Evolutionary conservation across 2,888 invertebrate species (phyloP), one percentile per base, ranked within the genome.

Genomic region (Prosopocoilus inquinatus): DNA sequence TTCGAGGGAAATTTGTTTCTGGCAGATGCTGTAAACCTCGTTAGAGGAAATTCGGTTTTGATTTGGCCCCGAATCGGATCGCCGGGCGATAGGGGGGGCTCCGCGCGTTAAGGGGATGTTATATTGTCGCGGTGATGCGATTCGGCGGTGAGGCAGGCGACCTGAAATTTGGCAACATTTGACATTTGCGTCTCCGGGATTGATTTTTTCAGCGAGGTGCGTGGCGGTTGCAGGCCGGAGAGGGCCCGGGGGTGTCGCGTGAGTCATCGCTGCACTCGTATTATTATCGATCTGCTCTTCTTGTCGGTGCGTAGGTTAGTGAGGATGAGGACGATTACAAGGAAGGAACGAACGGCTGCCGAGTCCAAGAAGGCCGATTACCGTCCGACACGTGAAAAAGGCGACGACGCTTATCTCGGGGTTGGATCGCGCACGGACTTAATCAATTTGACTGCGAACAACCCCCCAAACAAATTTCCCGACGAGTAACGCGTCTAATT

Each of bases 191-290:
- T 66, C 61, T 61, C 62, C 64, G 55, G 70, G 73, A 76, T 75
- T 75, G 76, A 76, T 76, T 75, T 75, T 75, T 75, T 75, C 72
- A 66, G 58, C 57, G 63, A 56, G 51, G 44, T 32, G 41, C 12
- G 43, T 28, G 38, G 46, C 47, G 41, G 56, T 46, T 34, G 46
- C 15, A 32, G 46, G 44, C 47, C 36, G 52, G 46, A 44, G 48
- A 11, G 38, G 64, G 61, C 61, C 57, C 58, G 61, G 61, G 59
- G 67, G 72, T 67, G 73, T 71, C 72, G 75, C 73, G 69, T 75
- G 75, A 77, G 73, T 77, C 77, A 77, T 76, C 76, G 69, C 71
- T 76, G 77, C 76, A 75, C 75, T 75, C 75, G 72, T 71, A 73
- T 72, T 73, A 74, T 75, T 75, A 76, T 76, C 75, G 76, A 76